Evolutionary conservation across 2,888 invertebrate species (phyloP).

Genomic region (Cephus pygmeus): DNA sequence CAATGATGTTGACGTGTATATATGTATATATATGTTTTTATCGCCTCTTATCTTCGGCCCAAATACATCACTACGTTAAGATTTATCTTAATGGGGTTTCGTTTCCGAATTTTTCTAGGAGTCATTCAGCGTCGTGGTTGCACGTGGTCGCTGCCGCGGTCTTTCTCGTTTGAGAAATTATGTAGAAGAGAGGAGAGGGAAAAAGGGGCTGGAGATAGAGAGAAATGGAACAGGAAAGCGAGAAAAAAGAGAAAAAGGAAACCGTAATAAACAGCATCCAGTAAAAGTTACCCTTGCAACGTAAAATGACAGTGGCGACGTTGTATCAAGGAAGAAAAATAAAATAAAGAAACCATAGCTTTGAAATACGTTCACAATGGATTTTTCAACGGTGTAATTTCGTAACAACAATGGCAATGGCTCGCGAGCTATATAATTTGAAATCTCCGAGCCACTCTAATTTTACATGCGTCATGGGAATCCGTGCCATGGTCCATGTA

Average conservation of each 20-base stretch:
- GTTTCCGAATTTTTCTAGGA: background rate
- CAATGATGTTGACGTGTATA: background rate
- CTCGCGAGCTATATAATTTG: constrained; percentile 1
- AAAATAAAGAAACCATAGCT: constrained; percentile 4
- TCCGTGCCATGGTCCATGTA: constrained; percentile 8
- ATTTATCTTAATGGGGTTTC: background rate
- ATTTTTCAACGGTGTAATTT: constrained; percentile 53
- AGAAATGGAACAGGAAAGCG: constrained; percentile 15
- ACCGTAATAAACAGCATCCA: background rate
- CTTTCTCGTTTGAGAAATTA: background rate
- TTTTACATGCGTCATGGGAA: constrained; percentile 50
- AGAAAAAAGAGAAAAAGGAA: constrained; percentile 20
- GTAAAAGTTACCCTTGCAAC: background rate
- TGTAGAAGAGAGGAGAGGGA: background rate
- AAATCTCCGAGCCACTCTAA: constrained; percentile 34
- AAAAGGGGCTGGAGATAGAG: constrained; percentile 4
- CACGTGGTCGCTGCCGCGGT: background rate
- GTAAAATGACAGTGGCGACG: background rate
- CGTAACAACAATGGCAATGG: constrained; percentile 46
- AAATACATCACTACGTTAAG: background rate
- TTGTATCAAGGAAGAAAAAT: constrained; percentile 4
- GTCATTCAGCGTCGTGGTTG: background rate
- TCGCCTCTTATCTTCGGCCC: background rate
- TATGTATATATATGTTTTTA: background rate
- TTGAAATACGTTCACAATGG: constrained; percentile 43